phyloP scores from a whole-genome alignment of 37 sponge, comb jelly and placozoan species.

The Dysidea cf. avara region DNA sequence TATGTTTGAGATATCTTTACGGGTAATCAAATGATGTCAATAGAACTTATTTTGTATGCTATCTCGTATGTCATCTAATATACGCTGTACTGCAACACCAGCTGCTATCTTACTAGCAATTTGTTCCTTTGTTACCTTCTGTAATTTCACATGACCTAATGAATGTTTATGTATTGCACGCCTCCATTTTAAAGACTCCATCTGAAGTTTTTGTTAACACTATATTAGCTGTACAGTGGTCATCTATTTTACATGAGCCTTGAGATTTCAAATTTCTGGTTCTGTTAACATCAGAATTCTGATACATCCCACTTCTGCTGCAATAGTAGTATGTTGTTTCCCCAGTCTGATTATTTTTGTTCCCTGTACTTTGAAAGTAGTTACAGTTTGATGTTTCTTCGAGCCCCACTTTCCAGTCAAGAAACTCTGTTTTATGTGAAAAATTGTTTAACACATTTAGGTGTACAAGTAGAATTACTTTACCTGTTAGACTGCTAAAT shows the following conservation, averaged over 20 bases:
- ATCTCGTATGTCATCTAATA: too few species aligned
- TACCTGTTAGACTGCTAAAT: too few species aligned
- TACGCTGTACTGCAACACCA: not conserved
- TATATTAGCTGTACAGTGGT: conserved; percentile 33
- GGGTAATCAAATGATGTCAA: not conserved
- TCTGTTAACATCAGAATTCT: conserved; percentile 13
- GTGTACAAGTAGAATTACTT: too few species aligned
- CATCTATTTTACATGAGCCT: conserved; percentile 28
- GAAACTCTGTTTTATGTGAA: too few species aligned
- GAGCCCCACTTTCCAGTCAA: too few species aligned
- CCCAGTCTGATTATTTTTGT: not conserved
- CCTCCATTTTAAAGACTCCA: not conserved
- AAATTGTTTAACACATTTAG: too few species aligned
- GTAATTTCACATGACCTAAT: conserved; percentile 20
- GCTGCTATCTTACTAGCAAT: conserved; percentile 35
- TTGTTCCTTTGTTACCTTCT: not conserved
- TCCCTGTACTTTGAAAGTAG: not conserved
- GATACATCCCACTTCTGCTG: conserved; percentile 20
- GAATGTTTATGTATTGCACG: conserved; percentile 16
- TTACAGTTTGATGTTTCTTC: too few species aligned
- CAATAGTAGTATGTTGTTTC: conserved; percentile 29
- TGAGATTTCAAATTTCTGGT: conserved; percentile 26
- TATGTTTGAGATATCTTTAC: conserved; percentile 1
- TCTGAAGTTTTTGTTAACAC: not conserved
- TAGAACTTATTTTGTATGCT: not conserved